Evolutionary conservation across 2,797 vertebrate genomes (phyloP), one percentile per base, ranked within the genome.

Genomic region (Coluber constrictor): DNA sequence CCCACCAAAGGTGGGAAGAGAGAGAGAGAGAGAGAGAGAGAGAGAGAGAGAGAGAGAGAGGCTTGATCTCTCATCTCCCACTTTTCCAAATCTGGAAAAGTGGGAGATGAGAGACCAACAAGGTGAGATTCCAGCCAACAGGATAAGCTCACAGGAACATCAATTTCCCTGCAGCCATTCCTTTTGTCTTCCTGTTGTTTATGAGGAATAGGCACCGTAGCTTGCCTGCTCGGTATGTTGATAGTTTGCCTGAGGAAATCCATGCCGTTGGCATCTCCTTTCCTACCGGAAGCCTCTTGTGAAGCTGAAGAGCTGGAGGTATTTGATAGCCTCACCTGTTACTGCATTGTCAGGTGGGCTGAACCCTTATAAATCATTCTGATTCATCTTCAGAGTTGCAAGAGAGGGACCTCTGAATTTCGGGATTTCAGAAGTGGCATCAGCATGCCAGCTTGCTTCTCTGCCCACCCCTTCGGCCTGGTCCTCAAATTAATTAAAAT

Each of bases 181-280:
- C 15, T 9, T 60, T 16, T 3, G 0, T 79, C 54, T 88, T 88
- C 10, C 61, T 51, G 16, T 92, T 91, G 23, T 79, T 37, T 94
- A 27, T 79, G 47, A 90, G 61, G 54, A 56, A 83, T 25, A 87
- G 55, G 29, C 16, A 88, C 88, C 90, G 88, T 90, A 91, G 47
- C 60, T 61, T 66, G 51, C 20, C 4, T 95, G 66, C 59, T 15
- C 88, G 63, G 7, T 63, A 51, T 8, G 16, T 20, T 89, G 89
- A 79, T 54, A 90, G 13, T 61, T 66, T 54, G 51, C 57, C 90
- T 70, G 92, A 94, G 95, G 7, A 86, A 86, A 91, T 57, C 5
- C 18, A 47, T 90, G 43, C 15, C n/a, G 5, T 90, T 83, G 51
- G 74, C 27, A 29, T 0, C 15, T 0, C 90, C 57, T 87, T 90